Percentiles rank a stretch among this genome's conserved stretches.
phyloP scores from a whole-genome alignment of 2,888 invertebrate species.

The Cantharis rufa region DNA sequence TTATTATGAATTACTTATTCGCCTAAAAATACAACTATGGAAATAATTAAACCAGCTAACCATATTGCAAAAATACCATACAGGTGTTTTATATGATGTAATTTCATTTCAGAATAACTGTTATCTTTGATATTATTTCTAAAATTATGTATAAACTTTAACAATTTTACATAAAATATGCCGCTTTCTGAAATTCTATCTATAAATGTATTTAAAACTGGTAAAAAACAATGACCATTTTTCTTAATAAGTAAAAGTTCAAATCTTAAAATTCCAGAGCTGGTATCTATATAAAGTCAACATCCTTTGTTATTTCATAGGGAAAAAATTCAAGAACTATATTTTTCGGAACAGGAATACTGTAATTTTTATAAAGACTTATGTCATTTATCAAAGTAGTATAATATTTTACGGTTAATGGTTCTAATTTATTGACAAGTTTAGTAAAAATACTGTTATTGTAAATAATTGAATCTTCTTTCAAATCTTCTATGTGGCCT shows the following conservation, averaged over 20 bases:
- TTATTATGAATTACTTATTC: neutral
- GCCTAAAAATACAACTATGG: neutral
- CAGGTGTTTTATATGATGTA: neutral
- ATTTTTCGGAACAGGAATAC: neutral
- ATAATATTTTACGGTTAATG: neutral
- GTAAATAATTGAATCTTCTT: neutral
- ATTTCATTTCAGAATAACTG: neutral
- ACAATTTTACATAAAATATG: neutral
- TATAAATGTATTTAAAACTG: neutral
- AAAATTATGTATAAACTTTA: neutral
- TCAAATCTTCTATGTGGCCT: neutral
- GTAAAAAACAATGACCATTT: neutral
- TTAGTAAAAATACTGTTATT: neutral
- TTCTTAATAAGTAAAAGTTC: neutral
- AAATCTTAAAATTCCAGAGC: neutral
- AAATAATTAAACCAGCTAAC: neutral
- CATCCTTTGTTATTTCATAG: neutral
- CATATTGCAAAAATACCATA: neutral
- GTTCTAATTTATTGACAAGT: neutral
- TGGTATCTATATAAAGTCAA: neutral
- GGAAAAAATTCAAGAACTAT: neutral
- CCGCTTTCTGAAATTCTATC: neutral
- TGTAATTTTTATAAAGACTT: neutral
- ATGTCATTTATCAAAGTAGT: neutral
- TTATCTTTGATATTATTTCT: neutral